Conservation (phyloP, 2,888 invertebrate species). For the Plutella xylostella region DNA sequence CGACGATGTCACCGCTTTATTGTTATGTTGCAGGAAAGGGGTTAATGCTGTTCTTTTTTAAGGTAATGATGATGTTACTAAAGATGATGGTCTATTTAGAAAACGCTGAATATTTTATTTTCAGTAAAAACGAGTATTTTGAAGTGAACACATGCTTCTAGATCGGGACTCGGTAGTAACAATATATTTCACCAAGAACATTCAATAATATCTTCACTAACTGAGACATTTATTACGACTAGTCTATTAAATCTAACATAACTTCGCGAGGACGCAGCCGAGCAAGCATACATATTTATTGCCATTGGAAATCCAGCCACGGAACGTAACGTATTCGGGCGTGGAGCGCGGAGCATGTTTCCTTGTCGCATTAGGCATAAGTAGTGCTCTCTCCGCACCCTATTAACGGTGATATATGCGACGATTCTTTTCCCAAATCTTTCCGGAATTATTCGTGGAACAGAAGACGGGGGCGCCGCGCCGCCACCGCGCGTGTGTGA, state of each 20-base stretch:
- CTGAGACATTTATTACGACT: background rate
- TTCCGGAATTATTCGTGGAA: conserved; percentile 26
- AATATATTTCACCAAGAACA: too few species aligned
- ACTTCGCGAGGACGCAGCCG: background rate
- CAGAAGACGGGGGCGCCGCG: conserved; percentile 46
- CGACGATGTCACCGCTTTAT: conserved; percentile 48
- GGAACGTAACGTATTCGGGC: too few species aligned
- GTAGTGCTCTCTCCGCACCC: conserved; percentile 68
- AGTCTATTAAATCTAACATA: background rate
- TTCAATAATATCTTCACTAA: conserved; percentile 25
- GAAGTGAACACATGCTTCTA: too few species aligned
- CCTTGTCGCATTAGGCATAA: conserved; percentile 69
- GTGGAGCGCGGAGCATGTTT: conserved; percentile 58
- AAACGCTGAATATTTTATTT: too few species aligned
- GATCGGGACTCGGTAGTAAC: too few species aligned
- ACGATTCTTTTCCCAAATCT: conserved; percentile 65
- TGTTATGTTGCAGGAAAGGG: conserved; percentile 48
- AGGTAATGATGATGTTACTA: background rate
- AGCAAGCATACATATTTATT: conserved; percentile 47
- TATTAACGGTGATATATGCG: conserved; percentile 69
- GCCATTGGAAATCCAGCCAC: conserved; percentile 54
- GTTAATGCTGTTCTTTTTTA: conserved; percentile 50
- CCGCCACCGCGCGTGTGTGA: conserved; percentile 44
- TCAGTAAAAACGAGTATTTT: too few species aligned
- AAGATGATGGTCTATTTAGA: too few species aligned